These are phyloP conservation scores for Aspiorhynchus laticeps DNA, from an alignment of 2,113 vertebrate genomes.

Conservation along the genomic window DNA sequence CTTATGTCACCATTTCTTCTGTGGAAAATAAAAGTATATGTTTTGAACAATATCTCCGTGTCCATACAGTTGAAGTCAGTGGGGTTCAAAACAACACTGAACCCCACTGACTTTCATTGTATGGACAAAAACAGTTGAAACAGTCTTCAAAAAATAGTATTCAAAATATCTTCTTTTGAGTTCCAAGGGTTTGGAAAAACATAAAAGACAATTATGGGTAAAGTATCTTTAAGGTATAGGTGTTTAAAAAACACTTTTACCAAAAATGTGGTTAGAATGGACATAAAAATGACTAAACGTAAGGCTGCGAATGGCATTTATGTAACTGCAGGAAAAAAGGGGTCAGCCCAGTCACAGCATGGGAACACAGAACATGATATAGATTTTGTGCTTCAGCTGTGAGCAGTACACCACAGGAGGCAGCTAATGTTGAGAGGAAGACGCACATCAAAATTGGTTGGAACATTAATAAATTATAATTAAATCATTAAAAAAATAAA, in stretches of 20 bases:
- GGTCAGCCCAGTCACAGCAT: too few relatives aligned
- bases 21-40: neutral
- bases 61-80: neutral
- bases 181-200: neutral
- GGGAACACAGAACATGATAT: too few relatives aligned
- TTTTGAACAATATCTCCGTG: neutral
- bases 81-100: neutral
- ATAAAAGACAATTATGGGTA: neutral
- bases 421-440: too few relatives aligned
- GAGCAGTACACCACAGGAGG: too few relatives aligned
- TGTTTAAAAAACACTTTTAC: neutral
- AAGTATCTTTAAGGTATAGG: neutral
- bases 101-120: neutral
- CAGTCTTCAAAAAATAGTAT: neutral
- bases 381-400: too few relatives aligned
- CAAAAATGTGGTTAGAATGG: neutral
- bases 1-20: neutral
- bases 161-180: neutral
- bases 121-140: neutral
- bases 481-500: too few relatives aligned
- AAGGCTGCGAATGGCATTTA: neutral
- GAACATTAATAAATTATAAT: too few relatives aligned
- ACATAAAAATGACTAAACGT: neutral
- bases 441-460: too few relatives aligned
- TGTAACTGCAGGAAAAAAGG: too few relatives aligned